Conservation (phyloP, 2,113 vertebrate species). For the Macroglossus sobrinus region DNA sequence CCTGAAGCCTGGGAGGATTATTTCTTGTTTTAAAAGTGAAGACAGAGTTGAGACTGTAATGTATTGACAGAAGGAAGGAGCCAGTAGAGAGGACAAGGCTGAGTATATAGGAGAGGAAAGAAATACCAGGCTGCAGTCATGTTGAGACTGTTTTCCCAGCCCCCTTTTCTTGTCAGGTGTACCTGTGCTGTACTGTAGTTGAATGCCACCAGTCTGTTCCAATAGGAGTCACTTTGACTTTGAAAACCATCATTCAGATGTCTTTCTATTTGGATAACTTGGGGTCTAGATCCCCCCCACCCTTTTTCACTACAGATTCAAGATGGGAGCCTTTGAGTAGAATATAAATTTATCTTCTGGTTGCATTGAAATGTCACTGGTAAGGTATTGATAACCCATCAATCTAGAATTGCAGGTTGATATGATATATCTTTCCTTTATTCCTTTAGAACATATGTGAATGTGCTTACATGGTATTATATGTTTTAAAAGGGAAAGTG, state of each 20-base stretch:
- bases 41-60: not conserved
- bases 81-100: not conserved
- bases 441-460: not conserved
- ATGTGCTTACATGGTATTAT: not conserved
- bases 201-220: not conserved
- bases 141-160: not conserved
- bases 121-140: not conserved
- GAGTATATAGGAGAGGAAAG: not conserved
- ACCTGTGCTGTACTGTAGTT: not conserved
- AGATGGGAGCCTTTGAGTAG: not conserved
- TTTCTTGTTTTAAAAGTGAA: conserved; percentile 25
- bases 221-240: not conserved
- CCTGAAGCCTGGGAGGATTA: not conserved
- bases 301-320: conserved; percentile 1
- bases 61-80: conserved; percentile 17
- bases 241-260: not conserved
- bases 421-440: not conserved
- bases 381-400: not conserved
- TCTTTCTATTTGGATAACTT: conserved; percentile 17
- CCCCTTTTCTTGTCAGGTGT: not conserved
- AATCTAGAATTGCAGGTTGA: not conserved
- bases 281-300: not conserved
- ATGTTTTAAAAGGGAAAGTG: not conserved
- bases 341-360: not conserved
- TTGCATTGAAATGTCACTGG: not conserved